These are phyloP conservation scores for Pelobates cultripes DNA, from an alignment of 2,797 vertebrate genomes.

Conservation along the genomic window DNA sequence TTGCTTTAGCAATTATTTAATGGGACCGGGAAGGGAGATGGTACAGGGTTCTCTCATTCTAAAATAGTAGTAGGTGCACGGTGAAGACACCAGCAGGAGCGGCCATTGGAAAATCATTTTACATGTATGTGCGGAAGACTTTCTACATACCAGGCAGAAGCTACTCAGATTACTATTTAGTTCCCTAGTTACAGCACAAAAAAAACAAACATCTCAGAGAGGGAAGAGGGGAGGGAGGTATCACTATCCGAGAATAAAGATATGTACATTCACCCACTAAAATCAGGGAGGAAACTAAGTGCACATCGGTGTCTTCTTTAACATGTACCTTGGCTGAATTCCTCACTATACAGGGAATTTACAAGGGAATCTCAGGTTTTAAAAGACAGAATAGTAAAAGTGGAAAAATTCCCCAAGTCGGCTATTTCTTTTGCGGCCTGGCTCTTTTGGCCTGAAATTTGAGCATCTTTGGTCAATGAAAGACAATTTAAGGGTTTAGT, in stretches of 20 bases:
- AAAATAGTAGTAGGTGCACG: constrained; percentile 16
- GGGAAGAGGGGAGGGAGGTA: neutral
- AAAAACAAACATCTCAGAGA: neutral
- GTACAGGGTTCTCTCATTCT: neutral
- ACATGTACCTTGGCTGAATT: too few relatives aligned
- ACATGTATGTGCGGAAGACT: neutral
- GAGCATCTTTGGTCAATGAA: too few relatives aligned
- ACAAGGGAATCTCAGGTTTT: too few relatives aligned
- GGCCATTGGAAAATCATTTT: neutral
- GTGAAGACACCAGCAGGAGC: neutral
- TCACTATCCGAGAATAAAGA: neutral
- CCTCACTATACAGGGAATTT: too few relatives aligned
- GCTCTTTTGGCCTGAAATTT: too few relatives aligned
- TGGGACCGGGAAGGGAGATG: constrained; percentile 5
- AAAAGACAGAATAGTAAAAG: too few relatives aligned
- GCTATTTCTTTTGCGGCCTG: too few relatives aligned
- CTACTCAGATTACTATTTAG: neutral
- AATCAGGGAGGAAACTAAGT: neutral
- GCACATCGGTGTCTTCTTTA: too few relatives aligned
- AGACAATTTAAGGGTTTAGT: too few relatives aligned
- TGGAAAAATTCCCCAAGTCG: too few relatives aligned
- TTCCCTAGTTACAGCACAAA: neutral
- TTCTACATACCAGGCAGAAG: neutral
- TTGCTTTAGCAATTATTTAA: constrained; percentile 26
- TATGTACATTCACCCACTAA: neutral